Base-by-base conservation (phyloP, 2,888 invertebrate species). In the Parthenolecanium corni region DNA sequence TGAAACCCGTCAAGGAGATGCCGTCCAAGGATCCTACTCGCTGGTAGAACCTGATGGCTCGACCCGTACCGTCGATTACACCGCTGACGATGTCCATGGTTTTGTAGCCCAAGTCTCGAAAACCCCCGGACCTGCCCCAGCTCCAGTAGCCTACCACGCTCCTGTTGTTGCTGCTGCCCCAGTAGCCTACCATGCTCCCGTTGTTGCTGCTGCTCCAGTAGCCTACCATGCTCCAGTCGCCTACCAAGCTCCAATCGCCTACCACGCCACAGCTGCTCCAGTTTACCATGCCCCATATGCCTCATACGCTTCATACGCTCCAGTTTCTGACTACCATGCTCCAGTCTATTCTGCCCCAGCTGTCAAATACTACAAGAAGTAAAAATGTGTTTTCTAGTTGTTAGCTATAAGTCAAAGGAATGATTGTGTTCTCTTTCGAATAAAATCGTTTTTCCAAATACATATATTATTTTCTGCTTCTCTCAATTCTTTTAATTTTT, bases 1-100 rank as follows among this genome's bases (percentile, higher is more conserved):
- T 46, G 70, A 70, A 65, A 66, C 66, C 54, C 67, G 70, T 36
- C 66, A 69, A 56, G 69, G 69, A 21, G 70, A 70, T 64, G 65
- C 66, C 24, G 70, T 69, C 21, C 65, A 66, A 24, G 70, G 70
- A 24, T 64, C 65, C 56, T 70, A 70, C 68, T 66, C 65, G 16
- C 62, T 69, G 52, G 64, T 69, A 31, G 69, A 69, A 51, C 66
- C 69, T 36, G 68, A 69, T 62, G 69, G 69, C 46, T 64, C 66
- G 25, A 54, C 64, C 40, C 62, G 69, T 11, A 69, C 69, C 25
- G 69, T 70, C 52, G 64, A 66, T 53, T 70, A 70, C 65, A 66
- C 66, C 16, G 68, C 70, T 18, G 70, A 69, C 54, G 62, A 68
- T 31, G 66, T 68, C 40, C 67, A 67, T 65, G 70, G 70, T 36